A percentile compares a stretch with the other conserved stretches of the same genome.
Conservation (phyloP, 2,113 vertebrate species). For the Lampris incognitus region DNA sequence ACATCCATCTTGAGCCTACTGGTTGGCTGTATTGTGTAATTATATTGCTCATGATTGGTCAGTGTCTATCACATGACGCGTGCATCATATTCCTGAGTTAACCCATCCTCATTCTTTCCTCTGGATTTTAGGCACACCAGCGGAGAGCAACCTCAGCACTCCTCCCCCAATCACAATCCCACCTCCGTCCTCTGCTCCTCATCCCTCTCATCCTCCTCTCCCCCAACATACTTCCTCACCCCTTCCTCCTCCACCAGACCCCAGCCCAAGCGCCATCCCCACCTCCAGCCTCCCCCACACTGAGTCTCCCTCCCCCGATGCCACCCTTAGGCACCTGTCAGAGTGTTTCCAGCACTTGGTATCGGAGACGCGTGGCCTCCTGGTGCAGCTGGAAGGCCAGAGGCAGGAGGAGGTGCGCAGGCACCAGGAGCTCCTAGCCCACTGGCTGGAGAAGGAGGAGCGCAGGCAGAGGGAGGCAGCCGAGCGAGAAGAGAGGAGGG, state of each 20-base stretch:
- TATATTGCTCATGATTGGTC: neutral
- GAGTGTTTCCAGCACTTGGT: constrained; percentile 65
- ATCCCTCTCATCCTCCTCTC: neutral
- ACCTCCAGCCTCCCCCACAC: neutral
- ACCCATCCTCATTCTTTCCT: neutral
- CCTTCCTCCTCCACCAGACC: constrained; percentile 5
- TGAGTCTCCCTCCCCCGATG: constrained; percentile 18
- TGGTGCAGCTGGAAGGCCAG: constrained; percentile 68
- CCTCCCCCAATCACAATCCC: constrained; percentile 18
- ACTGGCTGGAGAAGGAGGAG: constrained; percentile 70
- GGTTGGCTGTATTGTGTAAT: no score
- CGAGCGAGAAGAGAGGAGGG: constrained; percentile 69
- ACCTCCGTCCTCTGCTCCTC: neutral
- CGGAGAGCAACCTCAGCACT: constrained; percentile 41
- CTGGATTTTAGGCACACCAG: constrained; percentile 26
- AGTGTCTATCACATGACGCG: neutral
- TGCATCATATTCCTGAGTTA: no score
- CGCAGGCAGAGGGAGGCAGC: constrained; percentile 62
- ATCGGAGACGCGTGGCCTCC: constrained; percentile 57
- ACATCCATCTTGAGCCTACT: no score
- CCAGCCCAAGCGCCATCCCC: neutral
- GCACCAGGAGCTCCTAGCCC: constrained; percentile 67
- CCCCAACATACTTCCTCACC: neutral
- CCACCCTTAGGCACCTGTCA: constrained; percentile 51
- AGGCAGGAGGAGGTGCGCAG: constrained; percentile 62